Conservation (phyloP, 2,797 vertebrate genomes). For the Hapalemur alaotrensis region DNA sequence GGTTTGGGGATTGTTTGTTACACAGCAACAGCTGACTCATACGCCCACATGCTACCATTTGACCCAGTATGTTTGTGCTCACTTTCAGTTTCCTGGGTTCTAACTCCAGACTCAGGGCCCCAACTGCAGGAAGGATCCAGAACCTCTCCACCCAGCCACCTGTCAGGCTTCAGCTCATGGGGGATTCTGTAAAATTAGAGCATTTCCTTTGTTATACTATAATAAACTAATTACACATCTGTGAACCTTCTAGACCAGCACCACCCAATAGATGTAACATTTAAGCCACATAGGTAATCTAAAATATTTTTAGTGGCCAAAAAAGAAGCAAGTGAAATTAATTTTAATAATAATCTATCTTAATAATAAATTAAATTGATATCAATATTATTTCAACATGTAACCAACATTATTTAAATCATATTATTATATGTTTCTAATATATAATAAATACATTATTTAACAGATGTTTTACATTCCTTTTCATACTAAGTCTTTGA, state of each 20-base stretch:
- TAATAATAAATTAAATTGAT: too few relatives aligned
- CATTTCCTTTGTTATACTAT: background rate
- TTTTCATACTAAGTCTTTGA: background rate
- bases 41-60: background rate
- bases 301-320: background rate
- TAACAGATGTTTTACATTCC: background rate
- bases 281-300: background rate
- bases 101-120: background rate
- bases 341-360: background rate
- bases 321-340: background rate
- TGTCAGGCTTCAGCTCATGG: background rate
- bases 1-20: background rate
- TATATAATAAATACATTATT: background rate
- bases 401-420: background rate
- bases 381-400: background rate
- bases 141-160: too few relatives aligned
- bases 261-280: background rate
- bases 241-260: background rate
- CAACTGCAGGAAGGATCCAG: background rate
- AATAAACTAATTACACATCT: background rate
- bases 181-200: background rate
- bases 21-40: background rate
- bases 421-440: background rate
- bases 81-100: background rate
- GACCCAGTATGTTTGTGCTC: background rate